Conservation (phyloP, 2,113 vertebrate species). For the Sapayoa aenigma region DNA sequence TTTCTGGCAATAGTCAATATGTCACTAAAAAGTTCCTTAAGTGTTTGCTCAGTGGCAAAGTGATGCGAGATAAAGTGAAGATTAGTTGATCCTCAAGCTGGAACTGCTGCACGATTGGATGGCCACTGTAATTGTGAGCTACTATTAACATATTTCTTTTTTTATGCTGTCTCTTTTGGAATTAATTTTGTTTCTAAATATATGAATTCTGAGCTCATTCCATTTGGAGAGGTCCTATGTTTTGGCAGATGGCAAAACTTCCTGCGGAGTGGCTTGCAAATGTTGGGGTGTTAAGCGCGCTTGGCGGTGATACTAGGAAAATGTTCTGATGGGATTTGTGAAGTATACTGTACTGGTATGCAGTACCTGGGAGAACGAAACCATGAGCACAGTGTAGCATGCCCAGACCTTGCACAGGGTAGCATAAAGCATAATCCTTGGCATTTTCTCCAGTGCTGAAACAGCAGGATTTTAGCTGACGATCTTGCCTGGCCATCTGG, state of each 20-base stretch:
- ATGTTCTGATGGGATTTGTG: neutral
- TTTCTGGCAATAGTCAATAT: neutral
- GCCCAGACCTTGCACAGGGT: conserved; percentile 2
- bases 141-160: neutral
- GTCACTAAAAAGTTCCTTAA: neutral
- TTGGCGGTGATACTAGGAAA: neutral
- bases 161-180: neutral
- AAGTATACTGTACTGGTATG: neutral
- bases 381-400: neutral
- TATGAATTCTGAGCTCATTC: neutral
- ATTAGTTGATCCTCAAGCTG: neutral
- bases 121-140: neutral
- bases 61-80: neutral
- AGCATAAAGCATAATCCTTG: conserved; percentile 26
- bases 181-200: conserved; percentile 21
- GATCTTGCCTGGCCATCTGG: conserved; percentile 65
- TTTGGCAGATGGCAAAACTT: conserved; percentile 49
- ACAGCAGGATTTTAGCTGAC: conserved; percentile 72
- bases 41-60: neutral
- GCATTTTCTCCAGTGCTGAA: conserved; percentile 64
- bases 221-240: neutral
- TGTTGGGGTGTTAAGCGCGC: neutral
- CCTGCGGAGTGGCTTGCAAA: neutral
- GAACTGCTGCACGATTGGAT: neutral
- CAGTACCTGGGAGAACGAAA: neutral